phyloP scores from a whole-genome alignment of 2,888 invertebrate genomes.

The Xiphydria camelus region DNA sequence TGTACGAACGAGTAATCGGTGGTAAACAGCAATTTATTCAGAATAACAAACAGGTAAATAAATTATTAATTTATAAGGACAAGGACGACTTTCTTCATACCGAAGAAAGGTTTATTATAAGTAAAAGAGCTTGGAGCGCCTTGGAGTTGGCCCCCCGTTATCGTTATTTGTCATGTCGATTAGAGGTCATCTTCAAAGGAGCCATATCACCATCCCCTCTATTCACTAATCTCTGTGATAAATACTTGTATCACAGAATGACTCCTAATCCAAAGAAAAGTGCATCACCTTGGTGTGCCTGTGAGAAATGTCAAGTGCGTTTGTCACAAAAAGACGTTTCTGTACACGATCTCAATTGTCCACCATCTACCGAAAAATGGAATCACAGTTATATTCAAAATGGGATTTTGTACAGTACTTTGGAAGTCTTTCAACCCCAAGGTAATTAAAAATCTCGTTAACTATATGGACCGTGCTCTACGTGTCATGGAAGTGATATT shows the following conservation, averaged over 20 bases:
- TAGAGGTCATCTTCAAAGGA: neutral
- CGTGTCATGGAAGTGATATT: neutral
- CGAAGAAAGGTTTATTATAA: too few relatives aligned
- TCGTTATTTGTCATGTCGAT: too few relatives aligned
- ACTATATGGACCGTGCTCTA: neutral
- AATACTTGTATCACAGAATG: constrained; percentile 31
- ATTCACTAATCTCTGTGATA: too few relatives aligned
- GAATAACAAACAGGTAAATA: too few relatives aligned
- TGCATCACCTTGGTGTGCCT: constrained; percentile 64
- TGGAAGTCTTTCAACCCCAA: constrained; percentile 44
- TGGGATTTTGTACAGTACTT: constrained; percentile 41
- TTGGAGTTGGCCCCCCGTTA: too few relatives aligned
- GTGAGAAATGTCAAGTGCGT: constrained; percentile 65
- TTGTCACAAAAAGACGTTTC: constrained; percentile 65
- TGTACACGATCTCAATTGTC: constrained; percentile 64
- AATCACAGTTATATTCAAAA: constrained; percentile 49
- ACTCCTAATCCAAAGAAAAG: constrained; percentile 61
- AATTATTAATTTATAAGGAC: too few relatives aligned
- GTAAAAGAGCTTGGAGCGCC: too few relatives aligned
- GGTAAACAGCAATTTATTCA: too few relatives aligned
- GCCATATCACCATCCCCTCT: neutral
- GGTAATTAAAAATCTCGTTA: constrained; percentile 34
- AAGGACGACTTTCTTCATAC: too few relatives aligned
- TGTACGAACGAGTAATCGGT: too few relatives aligned
- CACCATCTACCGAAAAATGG: constrained; percentile 50